Percentiles rank a stretch among this genome's conserved stretches.
Evolutionary conservation across 2,797 vertebrate species (phyloP).

Genomic region (Selene dorsalis): DNA sequence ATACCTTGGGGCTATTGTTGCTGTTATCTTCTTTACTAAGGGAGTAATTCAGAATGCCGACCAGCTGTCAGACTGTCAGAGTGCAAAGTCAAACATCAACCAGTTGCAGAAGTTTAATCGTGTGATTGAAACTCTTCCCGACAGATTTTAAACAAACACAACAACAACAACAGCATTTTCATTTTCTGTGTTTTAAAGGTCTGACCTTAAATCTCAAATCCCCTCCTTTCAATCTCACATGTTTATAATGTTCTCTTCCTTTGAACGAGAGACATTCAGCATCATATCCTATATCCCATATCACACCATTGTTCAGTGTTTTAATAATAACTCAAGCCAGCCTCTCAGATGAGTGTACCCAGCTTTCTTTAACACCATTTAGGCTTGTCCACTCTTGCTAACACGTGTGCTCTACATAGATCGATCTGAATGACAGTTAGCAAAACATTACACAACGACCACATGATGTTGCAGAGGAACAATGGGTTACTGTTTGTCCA

Average conservation of each 20-base stretch:
- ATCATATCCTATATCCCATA: constrained; percentile 1
- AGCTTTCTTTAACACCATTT: background rate
- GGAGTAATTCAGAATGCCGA: constrained; percentile 60
- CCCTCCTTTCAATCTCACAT: constrained; percentile 3
- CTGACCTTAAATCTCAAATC: background rate
- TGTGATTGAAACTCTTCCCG: constrained; percentile 33
- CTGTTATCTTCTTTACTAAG: constrained; percentile 60
- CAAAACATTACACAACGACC: constrained; percentile 15
- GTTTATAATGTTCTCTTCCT: constrained; percentile 5
- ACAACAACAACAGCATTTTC: constrained; percentile 3
- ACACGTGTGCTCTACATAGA: constrained; percentile 23
- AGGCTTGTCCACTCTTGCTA: constrained; percentile 22
- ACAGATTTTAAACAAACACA: constrained; percentile 36
- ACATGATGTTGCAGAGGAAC: constrained; percentile 28
- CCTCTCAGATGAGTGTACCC: constrained; percentile 9
- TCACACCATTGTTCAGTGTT: constrained; percentile 12
- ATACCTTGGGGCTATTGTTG: constrained; percentile 72
- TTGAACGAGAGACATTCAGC: constrained; percentile 14
- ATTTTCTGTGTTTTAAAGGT: constrained; percentile 10
- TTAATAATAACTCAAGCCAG: constrained; percentile 16
- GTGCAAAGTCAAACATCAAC: constrained; percentile 42
- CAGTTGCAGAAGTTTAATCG: constrained; percentile 42
- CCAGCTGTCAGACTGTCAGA: constrained; percentile 46
- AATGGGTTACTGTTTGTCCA: constrained; percentile 71
- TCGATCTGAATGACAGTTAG: constrained; percentile 15